A percentile compares a stretch with the other conserved stretches of the same genome.
These are phyloP conservation scores for Carassius carassius DNA, from an alignment of 2,113 vertebrate species.

Conservation along the genomic window DNA sequence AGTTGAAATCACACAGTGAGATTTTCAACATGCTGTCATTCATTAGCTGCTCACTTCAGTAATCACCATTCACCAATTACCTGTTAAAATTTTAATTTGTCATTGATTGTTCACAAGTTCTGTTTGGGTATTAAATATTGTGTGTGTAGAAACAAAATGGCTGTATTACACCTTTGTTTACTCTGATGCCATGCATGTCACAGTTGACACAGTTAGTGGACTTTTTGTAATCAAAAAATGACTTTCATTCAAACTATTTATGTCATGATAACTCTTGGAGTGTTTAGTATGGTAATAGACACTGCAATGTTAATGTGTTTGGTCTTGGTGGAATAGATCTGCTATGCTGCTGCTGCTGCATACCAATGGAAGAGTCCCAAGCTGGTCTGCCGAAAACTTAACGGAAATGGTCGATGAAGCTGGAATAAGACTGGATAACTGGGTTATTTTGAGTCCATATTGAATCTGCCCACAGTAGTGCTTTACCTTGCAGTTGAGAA, in stretches of 20 bases:
- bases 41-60: background rate
- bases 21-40: conserved; percentile 18
- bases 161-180: background rate
- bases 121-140: background rate
- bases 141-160: background rate
- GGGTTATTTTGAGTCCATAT: too few species aligned
- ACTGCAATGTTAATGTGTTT: too few species aligned
- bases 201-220: background rate
- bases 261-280: too few species aligned
- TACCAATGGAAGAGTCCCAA: too few species aligned
- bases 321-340: too few species aligned
- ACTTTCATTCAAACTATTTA: background rate
- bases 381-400: too few species aligned
- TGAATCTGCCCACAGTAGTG: too few species aligned
- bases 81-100: background rate
- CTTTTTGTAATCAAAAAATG: background rate
- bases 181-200: background rate
- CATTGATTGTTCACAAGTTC: background rate
- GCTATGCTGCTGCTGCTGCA: too few species aligned
- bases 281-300: too few species aligned
- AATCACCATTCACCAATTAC: background rate
- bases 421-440: too few species aligned
- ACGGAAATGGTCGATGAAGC: too few species aligned
- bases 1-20: background rate
- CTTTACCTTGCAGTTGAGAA: too few species aligned